Evolutionary conservation across 2,797 vertebrate genomes (phyloP), one percentile per base, ranked within the genome.

Genomic region (Miichthys miiuy): DNA sequence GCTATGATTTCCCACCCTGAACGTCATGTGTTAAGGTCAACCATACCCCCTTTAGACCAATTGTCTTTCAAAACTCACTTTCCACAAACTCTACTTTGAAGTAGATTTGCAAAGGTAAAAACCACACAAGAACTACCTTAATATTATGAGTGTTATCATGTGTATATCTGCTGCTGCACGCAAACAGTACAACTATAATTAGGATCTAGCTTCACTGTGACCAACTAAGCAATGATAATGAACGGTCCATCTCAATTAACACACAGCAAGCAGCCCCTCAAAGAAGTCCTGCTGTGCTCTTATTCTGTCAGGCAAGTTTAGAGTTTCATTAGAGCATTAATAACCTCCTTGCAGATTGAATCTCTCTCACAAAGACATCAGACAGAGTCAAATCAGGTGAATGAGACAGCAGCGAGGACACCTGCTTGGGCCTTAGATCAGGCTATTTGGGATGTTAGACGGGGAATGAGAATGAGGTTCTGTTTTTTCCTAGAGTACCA

Each of bases 1-100:
- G 93, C 95, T 72, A 97, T 96, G 27, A 99, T 91, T 86, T 99
- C 98, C 96, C 97, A 99, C 61, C 97, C 98, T 99, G 87, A 91
- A 62, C 60, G 42, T 17, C 48, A 6, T 0, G 0, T 64, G 94
- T 98, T 91, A 97, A 97, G 93, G 95, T 80, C 89, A 91, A 92
- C 51, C 51, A 27, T 6, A 76, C 1, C 9, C 38, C 44, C 27
- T 64, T 56, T 11, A 77, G 30, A 12, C 4, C 17, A 4, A 12
- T 18, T 8, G 11, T 71, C 41, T 25, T 69, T 44, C 12, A 44
- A 44, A 14, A 44, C 13, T 44, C 42, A 30, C 23, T 64, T 74
- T 56, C 4, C 8, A 13, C 12, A 68, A 69, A 60, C 14, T 65
- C 7, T 2, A 47, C 47, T 85, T 62, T 65, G 6, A 84, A 73